A percentile compares a stretch with the other conserved stretches of the same genome.
Evolutionary conservation across 1,140 invertebrate genomes (phyloP).

Genomic region (Rhagoletis zephyria): DNA sequence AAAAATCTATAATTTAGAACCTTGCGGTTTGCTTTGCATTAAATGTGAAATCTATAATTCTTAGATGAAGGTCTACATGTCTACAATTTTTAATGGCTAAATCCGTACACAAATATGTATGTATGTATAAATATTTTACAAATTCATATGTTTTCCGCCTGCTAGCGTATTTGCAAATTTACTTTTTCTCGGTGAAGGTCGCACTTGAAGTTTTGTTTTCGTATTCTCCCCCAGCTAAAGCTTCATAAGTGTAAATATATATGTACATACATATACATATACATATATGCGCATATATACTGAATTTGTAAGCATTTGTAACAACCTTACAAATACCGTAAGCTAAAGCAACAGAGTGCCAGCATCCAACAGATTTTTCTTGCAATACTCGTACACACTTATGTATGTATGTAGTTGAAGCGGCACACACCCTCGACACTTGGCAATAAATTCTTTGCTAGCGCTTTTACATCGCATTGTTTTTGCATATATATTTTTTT

Average conservation of each 20-base stretch:
- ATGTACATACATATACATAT: neutral
- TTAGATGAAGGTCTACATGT: neutral
- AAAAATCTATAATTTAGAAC: no score
- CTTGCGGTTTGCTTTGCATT: no score
- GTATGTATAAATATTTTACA: neutral
- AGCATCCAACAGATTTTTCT: conserved; percentile 1
- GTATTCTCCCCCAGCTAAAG: neutral
- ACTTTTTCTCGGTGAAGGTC: conserved; percentile 38
- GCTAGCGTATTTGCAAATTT: neutral
- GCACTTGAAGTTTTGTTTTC: conserved; percentile 4
- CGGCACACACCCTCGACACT: conserved; percentile 35
- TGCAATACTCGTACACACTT: neutral
- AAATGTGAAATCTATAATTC: no score
- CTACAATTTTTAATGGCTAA: neutral
- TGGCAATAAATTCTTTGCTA: conserved; percentile 34
- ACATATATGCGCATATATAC: neutral
- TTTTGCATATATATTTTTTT: conserved; percentile 1
- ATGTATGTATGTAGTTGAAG: neutral
- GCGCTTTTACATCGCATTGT: conserved; percentile 3
- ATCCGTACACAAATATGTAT: no score
- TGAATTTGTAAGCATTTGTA: neutral
- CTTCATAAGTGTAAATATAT: neutral
- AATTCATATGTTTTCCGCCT: neutral
- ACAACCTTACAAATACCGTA: neutral
- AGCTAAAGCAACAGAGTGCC: neutral